Conservation (phyloP, 2,113 vertebrate species). For the Siniperca chuatsi region DNA sequence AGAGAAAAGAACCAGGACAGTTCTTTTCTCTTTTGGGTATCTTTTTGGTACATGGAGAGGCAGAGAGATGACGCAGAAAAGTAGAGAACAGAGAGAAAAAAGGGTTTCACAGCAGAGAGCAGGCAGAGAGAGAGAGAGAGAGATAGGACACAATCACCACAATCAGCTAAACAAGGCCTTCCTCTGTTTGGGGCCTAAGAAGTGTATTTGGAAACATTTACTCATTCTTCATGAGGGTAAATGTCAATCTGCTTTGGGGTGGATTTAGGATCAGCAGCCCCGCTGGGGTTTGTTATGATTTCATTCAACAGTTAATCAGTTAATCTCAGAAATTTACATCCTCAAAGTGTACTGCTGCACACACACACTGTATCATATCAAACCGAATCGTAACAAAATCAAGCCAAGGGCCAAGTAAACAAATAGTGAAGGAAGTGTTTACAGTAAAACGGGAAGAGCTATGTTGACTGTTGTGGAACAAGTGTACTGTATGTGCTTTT, state of each 20-base stretch:
- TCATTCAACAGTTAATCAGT: conserved; percentile 46
- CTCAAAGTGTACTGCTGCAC: conserved; percentile 26
- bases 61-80: conserved; percentile 11
- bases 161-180: conserved; percentile 71
- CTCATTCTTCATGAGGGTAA: conserved; percentile 51
- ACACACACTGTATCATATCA: conserved; percentile 30
- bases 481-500: conserved; percentile 16
- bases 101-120: conserved; percentile 12
- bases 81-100: background rate
- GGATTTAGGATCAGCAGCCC: conserved; percentile 47
- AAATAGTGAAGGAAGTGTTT: conserved; percentile 57
- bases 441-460: conserved; percentile 41
- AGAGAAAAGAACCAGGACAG: conserved; percentile 5
- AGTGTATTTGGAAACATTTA: conserved; percentile 67
- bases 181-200: conserved; percentile 68
- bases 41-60: background rate
- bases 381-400: conserved; percentile 35
- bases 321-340: conserved; percentile 42
- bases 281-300: conserved; percentile 62
- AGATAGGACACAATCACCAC: conserved; percentile 50
- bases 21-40: background rate
- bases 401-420: conserved; percentile 54
- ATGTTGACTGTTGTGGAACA: conserved; percentile 21
- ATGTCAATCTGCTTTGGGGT: conserved; percentile 37
- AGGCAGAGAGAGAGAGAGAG: conserved; percentile 34